These are phyloP conservation scores for Carposina sasakii DNA, from an alignment of 1,140 invertebrate genomes.

Conservation along the genomic window DNA sequence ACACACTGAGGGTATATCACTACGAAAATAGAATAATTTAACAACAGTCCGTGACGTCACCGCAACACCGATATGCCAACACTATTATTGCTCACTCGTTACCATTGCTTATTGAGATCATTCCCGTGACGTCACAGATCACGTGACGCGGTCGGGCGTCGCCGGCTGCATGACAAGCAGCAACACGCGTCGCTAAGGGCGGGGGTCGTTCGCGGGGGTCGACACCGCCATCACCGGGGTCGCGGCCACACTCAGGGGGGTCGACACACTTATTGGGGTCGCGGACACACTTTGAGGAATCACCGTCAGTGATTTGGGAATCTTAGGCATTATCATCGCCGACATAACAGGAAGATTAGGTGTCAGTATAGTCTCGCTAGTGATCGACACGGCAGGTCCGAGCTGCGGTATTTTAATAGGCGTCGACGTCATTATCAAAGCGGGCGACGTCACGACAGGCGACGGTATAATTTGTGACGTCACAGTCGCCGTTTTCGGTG, in stretches of 20 bases:
- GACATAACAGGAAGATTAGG: slow-evolving; percentile 26
- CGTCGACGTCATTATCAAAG: slow-evolving; percentile 34
- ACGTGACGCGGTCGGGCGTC: background rate
- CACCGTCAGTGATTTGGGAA: slow-evolving; percentile 83
- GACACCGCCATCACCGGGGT: slow-evolving; percentile 3
- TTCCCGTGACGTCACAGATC: background rate
- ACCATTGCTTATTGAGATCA: background rate
- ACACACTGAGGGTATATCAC: slow-evolving; percentile 26
- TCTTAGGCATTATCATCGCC: slow-evolving; percentile 75
- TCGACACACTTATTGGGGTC: slow-evolving; percentile 4
- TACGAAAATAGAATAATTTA: slow-evolving; percentile 39
- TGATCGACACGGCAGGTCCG: slow-evolving; percentile 41
- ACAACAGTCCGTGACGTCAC: slow-evolving; percentile 22
- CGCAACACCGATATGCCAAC: slow-evolving; percentile 15
- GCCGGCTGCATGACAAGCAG: background rate
- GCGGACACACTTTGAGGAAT: slow-evolving; percentile 73
- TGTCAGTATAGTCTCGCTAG: slow-evolving; percentile 32
- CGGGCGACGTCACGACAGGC: slow-evolving; percentile 29
- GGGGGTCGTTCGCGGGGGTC: too few species aligned
- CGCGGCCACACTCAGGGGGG: background rate
- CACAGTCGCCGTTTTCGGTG: slow-evolving; percentile 47
- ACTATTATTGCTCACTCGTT: too few species aligned
- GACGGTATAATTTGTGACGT: slow-evolving; percentile 40
- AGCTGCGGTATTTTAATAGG: slow-evolving; percentile 45
- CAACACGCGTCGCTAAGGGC: background rate